Evolutionary conservation across 1,140 invertebrate species (phyloP).

Genomic region (Anoplophora glabripennis): DNA sequence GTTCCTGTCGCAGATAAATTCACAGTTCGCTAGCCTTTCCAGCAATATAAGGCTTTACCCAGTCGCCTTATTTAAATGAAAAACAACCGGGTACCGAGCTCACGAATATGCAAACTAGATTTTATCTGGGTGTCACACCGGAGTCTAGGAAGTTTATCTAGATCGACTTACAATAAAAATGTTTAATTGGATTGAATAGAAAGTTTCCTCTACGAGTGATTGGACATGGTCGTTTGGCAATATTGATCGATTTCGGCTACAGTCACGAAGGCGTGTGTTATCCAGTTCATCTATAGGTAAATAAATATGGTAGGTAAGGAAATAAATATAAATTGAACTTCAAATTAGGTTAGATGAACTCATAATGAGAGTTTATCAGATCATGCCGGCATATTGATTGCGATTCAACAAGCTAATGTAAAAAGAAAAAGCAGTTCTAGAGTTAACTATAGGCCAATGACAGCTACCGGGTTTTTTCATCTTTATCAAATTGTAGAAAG

Average conservation of each 20-base stretch:
- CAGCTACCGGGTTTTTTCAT: too few species aligned
- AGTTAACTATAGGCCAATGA: too few species aligned
- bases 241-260: background rate
- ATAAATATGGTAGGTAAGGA: too few species aligned
- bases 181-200: conserved; percentile 1
- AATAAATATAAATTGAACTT: too few species aligned
- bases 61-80: too few species aligned
- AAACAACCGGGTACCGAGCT: background rate
- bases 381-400: too few species aligned
- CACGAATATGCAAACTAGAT: conserved; percentile 4
- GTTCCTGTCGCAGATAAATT: conserved; percentile 2
- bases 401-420: too few species aligned
- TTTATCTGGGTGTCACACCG: background rate
- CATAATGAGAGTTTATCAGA: too few species aligned
- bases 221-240: background rate
- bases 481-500: too few species aligned
- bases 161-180: background rate
- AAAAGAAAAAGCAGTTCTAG: too few species aligned
- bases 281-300: background rate
- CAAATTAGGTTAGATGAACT: too few species aligned
- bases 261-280: background rate
- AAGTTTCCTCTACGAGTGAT: background rate
- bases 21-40: background rate
- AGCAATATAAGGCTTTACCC: background rate
- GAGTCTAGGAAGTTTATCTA: background rate